These are phyloP conservation scores for Ectemnius continuus DNA, from an alignment of 2,888 invertebrate species.

Conservation along the genomic window DNA sequence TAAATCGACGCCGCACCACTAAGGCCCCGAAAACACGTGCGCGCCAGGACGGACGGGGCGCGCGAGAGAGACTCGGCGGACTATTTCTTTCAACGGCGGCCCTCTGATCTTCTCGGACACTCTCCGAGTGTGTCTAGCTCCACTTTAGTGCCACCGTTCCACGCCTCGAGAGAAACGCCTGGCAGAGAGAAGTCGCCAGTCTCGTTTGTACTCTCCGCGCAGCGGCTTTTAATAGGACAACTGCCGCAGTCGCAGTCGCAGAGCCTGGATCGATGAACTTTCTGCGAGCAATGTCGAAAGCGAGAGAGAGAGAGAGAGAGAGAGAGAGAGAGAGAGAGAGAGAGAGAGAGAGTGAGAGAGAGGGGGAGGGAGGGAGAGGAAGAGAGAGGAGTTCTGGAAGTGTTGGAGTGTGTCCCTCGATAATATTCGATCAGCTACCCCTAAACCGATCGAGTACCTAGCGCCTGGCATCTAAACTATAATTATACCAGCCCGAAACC, in stretches of 20 bases:
- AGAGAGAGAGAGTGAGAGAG: too few species aligned
- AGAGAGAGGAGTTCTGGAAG: not conserved
- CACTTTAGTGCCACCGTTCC: constrained; percentile 61
- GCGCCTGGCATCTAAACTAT: too few species aligned
- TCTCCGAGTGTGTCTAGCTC: constrained; percentile 54
- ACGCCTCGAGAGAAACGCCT: constrained; percentile 45
- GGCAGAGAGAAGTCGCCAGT: constrained; percentile 45
- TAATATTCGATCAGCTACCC: too few species aligned
- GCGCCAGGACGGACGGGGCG: constrained; percentile 43
- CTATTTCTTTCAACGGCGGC: constrained; percentile 70
- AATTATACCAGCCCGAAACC: too few species aligned
- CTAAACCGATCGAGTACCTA: too few species aligned
- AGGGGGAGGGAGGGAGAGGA: too few species aligned
- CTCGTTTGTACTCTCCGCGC: constrained; percentile 44
- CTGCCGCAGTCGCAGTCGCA: constrained; percentile 40
- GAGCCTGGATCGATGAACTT: constrained; percentile 63
- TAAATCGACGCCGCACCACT: constrained; percentile 55
- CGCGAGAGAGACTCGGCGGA: constrained; percentile 38
- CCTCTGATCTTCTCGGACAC: constrained; percentile 68
- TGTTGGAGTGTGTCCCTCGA: too few species aligned
- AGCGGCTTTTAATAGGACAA: constrained; percentile 62
- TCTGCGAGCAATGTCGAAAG: constrained; percentile 37
- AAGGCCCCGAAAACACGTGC: constrained; percentile 56
- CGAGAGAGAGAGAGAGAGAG: too few species aligned
- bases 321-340: too few species aligned